Percentiles rank a stretch among this genome's conserved stretches.
Conservation (phyloP, 2,797 vertebrate species). For the Rhinophrynus dorsalis region DNA sequence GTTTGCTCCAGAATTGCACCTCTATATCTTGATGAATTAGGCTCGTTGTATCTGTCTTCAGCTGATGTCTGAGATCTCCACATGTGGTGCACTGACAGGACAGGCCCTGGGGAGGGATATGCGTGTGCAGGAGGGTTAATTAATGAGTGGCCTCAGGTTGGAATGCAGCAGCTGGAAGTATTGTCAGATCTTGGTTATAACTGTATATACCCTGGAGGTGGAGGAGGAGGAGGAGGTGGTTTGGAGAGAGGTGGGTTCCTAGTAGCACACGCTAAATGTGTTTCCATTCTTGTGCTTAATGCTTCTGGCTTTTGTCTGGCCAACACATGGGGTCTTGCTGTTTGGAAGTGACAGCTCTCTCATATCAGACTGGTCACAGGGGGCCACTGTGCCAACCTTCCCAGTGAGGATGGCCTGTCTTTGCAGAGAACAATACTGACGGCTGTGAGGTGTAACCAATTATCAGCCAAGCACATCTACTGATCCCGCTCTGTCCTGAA, state of each 20-base stretch:
- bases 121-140: slow-evolving; percentile 15
- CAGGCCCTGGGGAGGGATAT: slow-evolving; percentile 1
- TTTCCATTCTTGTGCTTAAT: slow-evolving; percentile 30
- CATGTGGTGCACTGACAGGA: slow-evolving; percentile 12
- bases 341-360: slow-evolving; percentile 41
- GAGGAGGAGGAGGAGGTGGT: slow-evolving; percentile 6
- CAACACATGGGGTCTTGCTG: slow-evolving; percentile 31
- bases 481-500: no score
- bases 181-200: slow-evolving; percentile 20
- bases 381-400: background rate
- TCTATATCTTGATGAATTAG: background rate
- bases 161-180: slow-evolving; percentile 36
- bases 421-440: background rate
- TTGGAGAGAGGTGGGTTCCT: background rate
- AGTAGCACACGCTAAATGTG: slow-evolving; percentile 15
- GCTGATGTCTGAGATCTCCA: slow-evolving; percentile 30
- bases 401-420: background rate
- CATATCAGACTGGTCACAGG: slow-evolving; percentile 29
- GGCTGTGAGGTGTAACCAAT: no score
- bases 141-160: slow-evolving; percentile 36
- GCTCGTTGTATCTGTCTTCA: background rate
- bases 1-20: no score
- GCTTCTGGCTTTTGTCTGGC: slow-evolving; percentile 44
- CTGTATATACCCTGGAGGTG: slow-evolving; percentile 23
- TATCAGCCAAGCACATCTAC: no score